Conservation (phyloP, 2,888 invertebrate genomes). For the Lordiphosa andalusiaca region DNA sequence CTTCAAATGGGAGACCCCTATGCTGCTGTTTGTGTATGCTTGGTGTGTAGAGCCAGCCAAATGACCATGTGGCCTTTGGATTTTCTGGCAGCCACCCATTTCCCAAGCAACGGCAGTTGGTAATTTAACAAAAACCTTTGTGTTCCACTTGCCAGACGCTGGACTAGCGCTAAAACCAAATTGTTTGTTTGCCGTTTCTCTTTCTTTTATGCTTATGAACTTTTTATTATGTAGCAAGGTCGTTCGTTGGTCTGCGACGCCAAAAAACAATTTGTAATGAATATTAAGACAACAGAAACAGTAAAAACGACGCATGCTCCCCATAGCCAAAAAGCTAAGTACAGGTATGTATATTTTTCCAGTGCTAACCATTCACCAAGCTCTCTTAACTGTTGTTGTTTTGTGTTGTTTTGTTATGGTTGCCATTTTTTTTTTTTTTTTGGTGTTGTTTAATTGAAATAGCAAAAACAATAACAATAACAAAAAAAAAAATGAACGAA, state of each 20-base stretch:
- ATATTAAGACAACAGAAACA: constrained; percentile 67
- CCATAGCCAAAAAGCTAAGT: too few species aligned
- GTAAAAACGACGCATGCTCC: constrained; percentile 44
- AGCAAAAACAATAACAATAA: constrained; percentile 30
- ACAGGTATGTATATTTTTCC: constrained; percentile 1
- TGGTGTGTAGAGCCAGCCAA: too few species aligned
- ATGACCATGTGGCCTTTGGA: constrained; percentile 8
- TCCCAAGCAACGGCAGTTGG: neutral
- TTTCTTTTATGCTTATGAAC: constrained; percentile 7
- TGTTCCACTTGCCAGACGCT: constrained; percentile 20
- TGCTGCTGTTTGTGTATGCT: too few species aligned
- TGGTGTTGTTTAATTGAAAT: constrained; percentile 68
- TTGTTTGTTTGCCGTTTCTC: constrained; percentile 16
- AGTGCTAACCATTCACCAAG: constrained; percentile 43
- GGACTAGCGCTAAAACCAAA: too few species aligned
- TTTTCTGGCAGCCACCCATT: constrained; percentile 3
- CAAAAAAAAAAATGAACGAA: constrained; percentile 44
- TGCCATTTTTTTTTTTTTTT: constrained; percentile 37
- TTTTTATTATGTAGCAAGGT: constrained; percentile 64
- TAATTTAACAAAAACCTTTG: constrained; percentile 25
- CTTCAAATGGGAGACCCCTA: too few species aligned
- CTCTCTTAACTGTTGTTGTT: constrained; percentile 22
- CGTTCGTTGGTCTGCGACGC: constrained; percentile 64
- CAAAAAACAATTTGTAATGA: constrained; percentile 73
- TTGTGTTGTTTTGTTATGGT: constrained; percentile 13